Base-by-base conservation (phyloP, 2,113 vertebrate genomes). In the Oreochromis niloticus region DNA sequence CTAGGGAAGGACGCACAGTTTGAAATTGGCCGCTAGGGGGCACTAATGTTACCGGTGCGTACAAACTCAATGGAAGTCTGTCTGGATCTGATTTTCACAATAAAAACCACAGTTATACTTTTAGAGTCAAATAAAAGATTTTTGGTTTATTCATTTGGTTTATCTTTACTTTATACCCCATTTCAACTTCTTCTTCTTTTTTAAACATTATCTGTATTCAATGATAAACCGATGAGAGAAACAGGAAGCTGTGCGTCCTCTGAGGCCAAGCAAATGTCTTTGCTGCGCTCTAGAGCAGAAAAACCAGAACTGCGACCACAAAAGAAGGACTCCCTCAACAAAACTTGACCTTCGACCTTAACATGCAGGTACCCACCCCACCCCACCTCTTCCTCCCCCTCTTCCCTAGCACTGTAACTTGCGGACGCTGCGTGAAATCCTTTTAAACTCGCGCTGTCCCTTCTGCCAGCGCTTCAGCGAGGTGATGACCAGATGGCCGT, bases 391-490 rank as follows among this genome's bases (percentile, higher is more conserved):
- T 9, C 22, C 9, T 7, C 22, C 68, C 41, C 9, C 12, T 17
- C 46, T 14, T 59, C 79, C 57, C 66, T 95, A 99, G 94, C 98
- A 99, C 96, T 99, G 98, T 89, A 99, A 96, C 87, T 99, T 99
- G 94, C 98, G 98, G 91, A 99, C 98, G 95, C 98, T 99, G 92
- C 98, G 98, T 7, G 98, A 98, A 96, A 99, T 98, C 80, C 98
- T 97, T 95, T 98, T 99, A 91, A 99, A 98, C 82, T 98, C 98
- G 7, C 97, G 91, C 95, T 99, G 98, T 48, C 98, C 98, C 85
- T 97, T 98, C 96, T 99, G 98, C 98, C 98, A 99, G 89, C 98
- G 97, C 93, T 98, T 99, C 94, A 99, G 97, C 0, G 99, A 99
- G 83, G 98, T 99, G 95, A 99, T 99, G 91, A 99, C 98, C 91